These are phyloP conservation scores for Eulemur macaco DNA, from an alignment of 2,113 vertebrate genomes.

Conservation along the genomic window DNA sequence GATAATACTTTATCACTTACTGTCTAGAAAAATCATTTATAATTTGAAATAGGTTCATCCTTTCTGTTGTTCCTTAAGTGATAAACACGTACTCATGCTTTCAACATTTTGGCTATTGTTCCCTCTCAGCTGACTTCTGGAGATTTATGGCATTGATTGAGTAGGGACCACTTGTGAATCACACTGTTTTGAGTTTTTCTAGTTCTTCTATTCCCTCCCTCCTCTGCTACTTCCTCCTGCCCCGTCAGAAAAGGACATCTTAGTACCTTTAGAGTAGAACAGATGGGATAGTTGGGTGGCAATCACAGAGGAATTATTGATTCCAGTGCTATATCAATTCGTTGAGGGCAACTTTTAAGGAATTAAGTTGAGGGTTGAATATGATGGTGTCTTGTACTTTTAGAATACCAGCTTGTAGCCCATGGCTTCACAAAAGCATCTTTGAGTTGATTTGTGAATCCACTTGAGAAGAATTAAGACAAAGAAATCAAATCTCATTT, in stretches of 20 bases:
- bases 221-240: not conserved
- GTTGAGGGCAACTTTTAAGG: not conserved
- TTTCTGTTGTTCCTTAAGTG: not conserved
- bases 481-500: constrained; percentile 17
- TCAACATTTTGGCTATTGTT: not conserved
- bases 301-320: not conserved
- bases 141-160: not conserved
- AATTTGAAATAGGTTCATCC: not conserved
- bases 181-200: not conserved
- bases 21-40: not conserved
- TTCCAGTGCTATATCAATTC: not conserved
- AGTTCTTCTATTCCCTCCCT: not conserved
- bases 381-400: not conserved
- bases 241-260: not conserved
- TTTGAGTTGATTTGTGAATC: constrained; percentile 19
- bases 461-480: constrained; percentile 13
- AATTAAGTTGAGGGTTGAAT: not conserved
- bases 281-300: not conserved
- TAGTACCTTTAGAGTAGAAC: not conserved
- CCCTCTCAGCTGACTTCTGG: not conserved
- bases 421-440: not conserved
- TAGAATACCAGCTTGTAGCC: not conserved
- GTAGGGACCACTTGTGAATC: not conserved
- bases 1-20: not conserved
- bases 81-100: not conserved